A percentile compares a stretch with the other conserved stretches of the same genome.
phyloP scores from a whole-genome alignment of 92 coral and sea anemone genomes.

The Epizoanthus ramosus region DNA sequence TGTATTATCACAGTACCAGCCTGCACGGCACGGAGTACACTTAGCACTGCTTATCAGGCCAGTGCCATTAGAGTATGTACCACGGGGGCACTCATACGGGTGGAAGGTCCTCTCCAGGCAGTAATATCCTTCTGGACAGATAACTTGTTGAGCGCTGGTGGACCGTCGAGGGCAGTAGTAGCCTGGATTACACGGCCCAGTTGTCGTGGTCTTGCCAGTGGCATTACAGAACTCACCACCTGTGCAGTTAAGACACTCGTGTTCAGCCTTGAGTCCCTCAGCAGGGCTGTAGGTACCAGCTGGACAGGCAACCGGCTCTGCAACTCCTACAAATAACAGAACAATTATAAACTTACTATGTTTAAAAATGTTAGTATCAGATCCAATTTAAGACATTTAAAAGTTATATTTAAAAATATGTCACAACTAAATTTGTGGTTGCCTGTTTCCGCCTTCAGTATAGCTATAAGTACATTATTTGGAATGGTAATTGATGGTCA shows the following conservation, averaged over 20 bases:
- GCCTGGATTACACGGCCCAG: conserved; percentile 87
- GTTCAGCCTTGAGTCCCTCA: conserved; percentile 61
- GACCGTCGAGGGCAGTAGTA: conserved; percentile 88
- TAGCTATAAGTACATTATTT: no score
- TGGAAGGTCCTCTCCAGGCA: conserved; percentile 76
- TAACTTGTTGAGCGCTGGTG: conserved; percentile 61
- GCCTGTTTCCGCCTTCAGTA: no score
- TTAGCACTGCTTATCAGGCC: conserved; percentile 64
- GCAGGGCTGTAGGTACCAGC: conserved; percentile 81
- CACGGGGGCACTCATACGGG: conserved; percentile 84
- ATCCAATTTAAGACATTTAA: no score
- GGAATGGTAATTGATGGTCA: no score
- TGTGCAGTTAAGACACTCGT: conserved; percentile 87
- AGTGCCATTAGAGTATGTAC: conserved; percentile 84
- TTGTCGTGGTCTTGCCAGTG: conserved; percentile 82
- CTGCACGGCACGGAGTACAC: conserved; percentile 77
- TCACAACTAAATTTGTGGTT: no score
- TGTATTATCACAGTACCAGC: conserved; percentile 85
- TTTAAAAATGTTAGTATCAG: no score
- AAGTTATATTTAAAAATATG: no score
- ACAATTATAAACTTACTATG: not conserved
- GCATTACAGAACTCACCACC: conserved; percentile 95
- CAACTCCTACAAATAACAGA: conserved; percentile 64
- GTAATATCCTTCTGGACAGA: conserved; percentile 87
- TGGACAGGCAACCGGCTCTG: conserved; percentile 85